A percentile compares a stretch with the other conserved stretches of the same genome.
Evolutionary conservation across 2,888 invertebrate species (phyloP).

Genomic region (Zygaena filipendulae): DNA sequence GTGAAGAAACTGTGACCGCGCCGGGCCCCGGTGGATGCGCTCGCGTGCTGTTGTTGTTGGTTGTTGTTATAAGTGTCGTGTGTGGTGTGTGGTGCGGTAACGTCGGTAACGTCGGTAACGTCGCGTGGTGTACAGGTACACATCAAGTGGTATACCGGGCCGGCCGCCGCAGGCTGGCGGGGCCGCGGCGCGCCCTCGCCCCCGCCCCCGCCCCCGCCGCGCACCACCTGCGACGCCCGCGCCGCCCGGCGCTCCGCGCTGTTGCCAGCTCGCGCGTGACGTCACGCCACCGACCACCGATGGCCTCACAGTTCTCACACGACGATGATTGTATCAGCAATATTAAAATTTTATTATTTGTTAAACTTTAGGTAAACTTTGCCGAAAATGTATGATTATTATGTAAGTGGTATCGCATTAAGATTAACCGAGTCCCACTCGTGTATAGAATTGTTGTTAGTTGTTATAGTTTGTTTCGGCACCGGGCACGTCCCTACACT

Average conservation of each 20-base stretch:
- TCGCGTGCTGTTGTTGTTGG: constrained; percentile 9
- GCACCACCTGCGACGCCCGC: constrained; percentile 14
- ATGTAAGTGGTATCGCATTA: too few relatives aligned
- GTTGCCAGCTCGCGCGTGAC: constrained; percentile 19
- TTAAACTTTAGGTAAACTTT: too few relatives aligned
- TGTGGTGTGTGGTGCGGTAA: constrained; percentile 12
- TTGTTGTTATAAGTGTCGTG: constrained; percentile 10
- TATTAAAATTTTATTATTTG: too few relatives aligned
- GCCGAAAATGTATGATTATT: too few relatives aligned
- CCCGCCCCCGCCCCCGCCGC: constrained; percentile 12
- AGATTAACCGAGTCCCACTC: too few relatives aligned
- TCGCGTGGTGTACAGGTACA: constrained; percentile 12
- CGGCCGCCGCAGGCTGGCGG: constrained; percentile 12
- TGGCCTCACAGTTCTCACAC: too few relatives aligned
- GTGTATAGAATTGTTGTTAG: too few relatives aligned
- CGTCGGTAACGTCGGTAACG: constrained; percentile 17
- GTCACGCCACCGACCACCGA: too few relatives aligned
- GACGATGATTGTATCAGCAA: too few relatives aligned
- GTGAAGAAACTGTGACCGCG: constrained; percentile 84
- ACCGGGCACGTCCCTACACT: too few relatives aligned
- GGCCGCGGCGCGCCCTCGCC: constrained; percentile 18
- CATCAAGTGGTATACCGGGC: constrained; percentile 11
- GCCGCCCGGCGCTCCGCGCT: constrained; percentile 10
- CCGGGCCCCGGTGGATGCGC: constrained; percentile 16
- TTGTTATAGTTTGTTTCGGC: too few relatives aligned